phyloP scores from a whole-genome alignment of 2,113 vertebrate genomes.

The Mastomys natalensis region DNA sequence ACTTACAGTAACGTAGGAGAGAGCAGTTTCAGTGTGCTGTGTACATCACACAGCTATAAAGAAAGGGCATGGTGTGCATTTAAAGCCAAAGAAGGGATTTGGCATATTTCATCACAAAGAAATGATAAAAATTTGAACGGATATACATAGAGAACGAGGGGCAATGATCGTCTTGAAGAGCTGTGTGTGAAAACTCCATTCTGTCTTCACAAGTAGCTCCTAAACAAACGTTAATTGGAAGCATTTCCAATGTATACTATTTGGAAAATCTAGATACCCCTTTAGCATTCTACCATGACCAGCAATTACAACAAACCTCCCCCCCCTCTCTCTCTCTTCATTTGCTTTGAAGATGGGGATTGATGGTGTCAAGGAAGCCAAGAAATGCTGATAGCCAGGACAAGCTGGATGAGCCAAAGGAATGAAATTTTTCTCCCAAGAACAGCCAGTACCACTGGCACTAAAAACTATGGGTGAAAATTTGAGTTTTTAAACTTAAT shows the following conservation, averaged over 20 bases:
- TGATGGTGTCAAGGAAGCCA: not conserved
- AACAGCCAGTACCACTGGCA: not conserved
- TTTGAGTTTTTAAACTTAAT: not conserved
- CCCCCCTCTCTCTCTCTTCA: no score
- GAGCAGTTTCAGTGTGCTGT: no score
- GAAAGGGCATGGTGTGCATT: not conserved
- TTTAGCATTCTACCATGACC: not conserved
- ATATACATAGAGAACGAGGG: not conserved
- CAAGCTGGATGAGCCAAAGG: not conserved
- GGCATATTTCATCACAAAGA: not conserved
- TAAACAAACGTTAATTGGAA: not conserved
- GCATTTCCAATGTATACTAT: not conserved
- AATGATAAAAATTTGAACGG: not conserved
- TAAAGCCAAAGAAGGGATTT: not conserved
- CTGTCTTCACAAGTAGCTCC: not conserved
- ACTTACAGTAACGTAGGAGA: accelerated
- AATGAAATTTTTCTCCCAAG: not conserved
- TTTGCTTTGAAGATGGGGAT: not conserved
- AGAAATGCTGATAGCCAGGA: not conserved
- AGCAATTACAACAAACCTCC: no score
- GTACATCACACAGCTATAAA: accelerated
- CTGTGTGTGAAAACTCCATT: not conserved
- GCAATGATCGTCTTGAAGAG: not conserved
- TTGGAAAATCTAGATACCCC: not conserved
- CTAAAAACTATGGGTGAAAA: not conserved